A percentile compares a stretch with the other conserved stretches of the same genome.
These are phyloP conservation scores for Spinibarbus caldwelli DNA, from an alignment of 2,797 vertebrate genomes.

Conservation along the genomic window DNA sequence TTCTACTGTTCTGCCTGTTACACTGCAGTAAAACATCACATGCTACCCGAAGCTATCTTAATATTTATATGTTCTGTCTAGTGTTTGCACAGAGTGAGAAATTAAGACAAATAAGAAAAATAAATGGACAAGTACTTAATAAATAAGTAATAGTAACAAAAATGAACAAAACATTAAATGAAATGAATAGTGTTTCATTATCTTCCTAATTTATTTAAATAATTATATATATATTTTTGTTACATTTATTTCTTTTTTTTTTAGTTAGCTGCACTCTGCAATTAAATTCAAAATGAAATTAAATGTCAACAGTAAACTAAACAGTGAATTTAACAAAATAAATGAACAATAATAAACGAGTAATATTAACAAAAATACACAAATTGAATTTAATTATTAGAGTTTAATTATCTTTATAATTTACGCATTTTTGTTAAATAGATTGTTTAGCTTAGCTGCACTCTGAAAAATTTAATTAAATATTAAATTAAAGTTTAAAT, in stretches of 20 bases:
- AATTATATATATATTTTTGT: background rate
- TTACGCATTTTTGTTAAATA: background rate
- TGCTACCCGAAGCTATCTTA: background rate
- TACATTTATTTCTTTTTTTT: too few relatives aligned
- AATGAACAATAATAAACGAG: background rate
- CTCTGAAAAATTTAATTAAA: background rate
- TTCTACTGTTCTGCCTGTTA: slow-evolving; percentile 36
- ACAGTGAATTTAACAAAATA: background rate
- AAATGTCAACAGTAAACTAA: background rate
- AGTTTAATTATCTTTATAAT: background rate
- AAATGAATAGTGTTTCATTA: too few relatives aligned
- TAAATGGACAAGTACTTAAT: background rate
- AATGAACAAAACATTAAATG: background rate
- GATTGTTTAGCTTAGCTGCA: background rate
- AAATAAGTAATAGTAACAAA: background rate
- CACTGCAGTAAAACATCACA: slow-evolving; percentile 43
- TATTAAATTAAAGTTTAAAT: background rate
- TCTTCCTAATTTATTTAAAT: too few relatives aligned
- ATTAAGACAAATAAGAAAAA: background rate
- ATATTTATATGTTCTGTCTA: background rate
- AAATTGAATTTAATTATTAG: background rate
- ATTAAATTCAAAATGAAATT: too few relatives aligned
- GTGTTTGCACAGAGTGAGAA: background rate
- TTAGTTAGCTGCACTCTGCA: too few relatives aligned
- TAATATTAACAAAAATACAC: background rate